Percentiles rank a stretch among this genome's conserved stretches.
Conservation (phyloP, 2,797 vertebrate genomes). For the Acanthurus leucopareius region DNA sequence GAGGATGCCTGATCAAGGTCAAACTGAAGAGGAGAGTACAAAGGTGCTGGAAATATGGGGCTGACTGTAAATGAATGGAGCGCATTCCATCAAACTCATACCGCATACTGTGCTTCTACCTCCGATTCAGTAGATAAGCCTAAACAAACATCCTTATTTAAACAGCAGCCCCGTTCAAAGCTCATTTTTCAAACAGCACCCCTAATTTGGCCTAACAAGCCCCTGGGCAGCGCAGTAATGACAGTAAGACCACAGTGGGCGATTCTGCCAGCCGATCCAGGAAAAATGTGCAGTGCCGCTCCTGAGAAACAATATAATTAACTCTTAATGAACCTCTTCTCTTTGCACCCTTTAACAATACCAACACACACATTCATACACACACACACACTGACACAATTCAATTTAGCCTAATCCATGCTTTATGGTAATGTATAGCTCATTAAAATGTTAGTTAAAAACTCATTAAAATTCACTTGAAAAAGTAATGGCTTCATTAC, state of each 20-base stretch:
- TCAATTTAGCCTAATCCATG: constrained; percentile 92
- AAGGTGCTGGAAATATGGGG: constrained; percentile 55
- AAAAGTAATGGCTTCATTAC: constrained; percentile 96
- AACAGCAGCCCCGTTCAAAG: constrained; percentile 68
- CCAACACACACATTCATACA: constrained; percentile 49
- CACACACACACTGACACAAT: constrained; percentile 75
- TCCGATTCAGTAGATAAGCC: constrained; percentile 57
- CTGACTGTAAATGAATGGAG: constrained; percentile 47
- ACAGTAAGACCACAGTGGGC: constrained; percentile 76
- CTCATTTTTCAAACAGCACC: constrained; percentile 67
- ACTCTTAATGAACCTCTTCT: constrained; percentile 91
- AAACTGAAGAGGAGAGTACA: constrained; percentile 49
- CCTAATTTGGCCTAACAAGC: constrained; percentile 83
- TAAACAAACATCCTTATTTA: constrained; percentile 80
- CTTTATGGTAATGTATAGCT: constrained; percentile 95
- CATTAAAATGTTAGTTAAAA: constrained; percentile 98
- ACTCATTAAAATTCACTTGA: constrained; percentile 95
- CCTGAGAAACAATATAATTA: constrained; percentile 91
- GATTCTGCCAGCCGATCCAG: constrained; percentile 76
- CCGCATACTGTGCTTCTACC: constrained; percentile 39
- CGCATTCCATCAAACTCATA: constrained; percentile 57
- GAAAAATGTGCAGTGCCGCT: constrained; percentile 82
- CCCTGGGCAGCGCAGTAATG: constrained; percentile 78
- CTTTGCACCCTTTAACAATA: constrained; percentile 73
- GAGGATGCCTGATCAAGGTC: constrained; percentile 74